Evolutionary conservation across 2,888 invertebrate species (phyloP).

Genomic region (Meteorus colon): DNA sequence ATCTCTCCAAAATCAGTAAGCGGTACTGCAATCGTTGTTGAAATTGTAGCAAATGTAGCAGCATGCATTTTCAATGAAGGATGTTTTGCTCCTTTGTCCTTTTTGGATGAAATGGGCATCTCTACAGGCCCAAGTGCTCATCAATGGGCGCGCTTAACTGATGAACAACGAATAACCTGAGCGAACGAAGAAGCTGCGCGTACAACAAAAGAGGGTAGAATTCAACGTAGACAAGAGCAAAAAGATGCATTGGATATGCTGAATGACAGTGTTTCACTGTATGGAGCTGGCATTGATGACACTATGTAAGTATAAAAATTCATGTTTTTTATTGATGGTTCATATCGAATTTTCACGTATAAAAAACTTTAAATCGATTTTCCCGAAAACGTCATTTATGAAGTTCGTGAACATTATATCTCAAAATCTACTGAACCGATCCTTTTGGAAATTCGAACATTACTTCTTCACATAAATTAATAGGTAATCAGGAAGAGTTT

Average conservation of each 20-base stretch:
- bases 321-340: constrained; percentile 4
- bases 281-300: constrained; percentile 56
- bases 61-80: constrained; percentile 60
- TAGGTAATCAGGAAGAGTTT: constrained; percentile 31
- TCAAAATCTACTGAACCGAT: constrained; percentile 48
- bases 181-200: not conserved
- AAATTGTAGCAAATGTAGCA: constrained; percentile 54
- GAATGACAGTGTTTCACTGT: constrained; percentile 51
- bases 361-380: constrained; percentile 50
- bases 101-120: constrained; percentile 35
- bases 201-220: constrained; percentile 45
- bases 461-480: constrained; percentile 44
- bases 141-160: constrained; percentile 39
- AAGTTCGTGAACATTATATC: constrained; percentile 46
- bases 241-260: constrained; percentile 55
- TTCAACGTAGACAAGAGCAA: constrained; percentile 55
- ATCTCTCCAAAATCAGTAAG: constrained; percentile 45
- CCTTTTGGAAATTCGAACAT: constrained; percentile 46
- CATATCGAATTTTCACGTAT: constrained; percentile 26
- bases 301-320: constrained; percentile 47
- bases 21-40: constrained; percentile 41
- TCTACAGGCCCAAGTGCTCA: constrained; percentile 34
- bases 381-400: constrained; percentile 42
- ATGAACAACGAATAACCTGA: not conserved
- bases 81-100: constrained; percentile 48